Evolutionary conservation across 2,113 vertebrate genomes (phyloP).

Genomic region (Deroptyus accipitrinus): DNA sequence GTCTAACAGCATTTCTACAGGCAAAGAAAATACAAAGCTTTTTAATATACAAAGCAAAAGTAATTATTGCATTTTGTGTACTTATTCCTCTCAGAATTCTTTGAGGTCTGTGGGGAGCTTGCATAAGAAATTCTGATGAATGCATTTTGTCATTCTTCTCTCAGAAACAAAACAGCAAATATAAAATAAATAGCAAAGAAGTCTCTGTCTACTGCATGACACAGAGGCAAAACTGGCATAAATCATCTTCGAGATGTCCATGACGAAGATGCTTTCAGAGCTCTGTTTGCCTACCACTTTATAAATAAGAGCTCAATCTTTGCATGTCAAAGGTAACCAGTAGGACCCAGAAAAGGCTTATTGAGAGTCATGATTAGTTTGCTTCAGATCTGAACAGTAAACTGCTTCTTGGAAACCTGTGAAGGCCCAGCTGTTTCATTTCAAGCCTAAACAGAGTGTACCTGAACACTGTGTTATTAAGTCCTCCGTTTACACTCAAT

Average conservation of each 20-base stretch:
- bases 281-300: background rate
- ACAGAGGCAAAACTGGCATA: background rate
- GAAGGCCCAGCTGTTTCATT: background rate
- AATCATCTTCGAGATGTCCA: conserved; percentile 15
- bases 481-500: background rate
- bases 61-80: background rate
- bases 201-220: background rate
- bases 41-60: background rate
- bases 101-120: background rate
- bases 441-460: background rate
- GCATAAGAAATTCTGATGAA: conserved; percentile 14
- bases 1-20: background rate
- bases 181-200: conserved; percentile 39
- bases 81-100: background rate
- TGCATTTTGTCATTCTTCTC: background rate
- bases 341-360: background rate
- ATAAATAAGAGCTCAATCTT: conserved; percentile 7
- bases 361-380: background rate
- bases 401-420: background rate
- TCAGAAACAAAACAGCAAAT: background rate
- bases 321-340: background rate
- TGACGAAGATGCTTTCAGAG: background rate
- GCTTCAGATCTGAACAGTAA: background rate
- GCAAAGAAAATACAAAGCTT: background rate
- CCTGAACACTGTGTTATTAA: background rate